Percentiles rank a stretch among this genome's conserved stretches.
Conservation (phyloP, 2,797 vertebrate species). For the Psittacula echo region DNA sequence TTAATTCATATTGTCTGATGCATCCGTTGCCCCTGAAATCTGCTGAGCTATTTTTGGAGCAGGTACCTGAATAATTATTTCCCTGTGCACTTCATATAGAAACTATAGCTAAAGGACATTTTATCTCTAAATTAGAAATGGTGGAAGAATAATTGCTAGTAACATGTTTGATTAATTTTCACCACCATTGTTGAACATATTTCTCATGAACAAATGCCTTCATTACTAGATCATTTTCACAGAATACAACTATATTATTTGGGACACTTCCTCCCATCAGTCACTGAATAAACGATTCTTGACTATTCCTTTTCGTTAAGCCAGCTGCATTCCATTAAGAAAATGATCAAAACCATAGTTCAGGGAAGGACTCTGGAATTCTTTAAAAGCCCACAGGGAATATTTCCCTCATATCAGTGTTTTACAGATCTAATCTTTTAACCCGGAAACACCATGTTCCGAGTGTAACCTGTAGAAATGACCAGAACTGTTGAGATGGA, state of each 20-base stretch:
- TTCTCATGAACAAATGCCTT: constrained; percentile 51
- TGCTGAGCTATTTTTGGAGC: background rate
- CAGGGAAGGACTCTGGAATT: background rate
- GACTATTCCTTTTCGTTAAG: constrained; percentile 29
- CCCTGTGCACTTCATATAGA: background rate
- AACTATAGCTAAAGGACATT: constrained; percentile 23
- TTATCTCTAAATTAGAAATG: constrained; percentile 14
- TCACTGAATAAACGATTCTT: constrained; percentile 26
- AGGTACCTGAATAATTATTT: background rate
- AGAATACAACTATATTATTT: constrained; percentile 34
- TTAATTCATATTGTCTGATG: constrained; percentile 19
- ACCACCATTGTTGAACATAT: background rate
- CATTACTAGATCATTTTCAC: background rate
- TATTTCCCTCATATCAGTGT: background rate
- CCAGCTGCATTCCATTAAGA: constrained; percentile 28
- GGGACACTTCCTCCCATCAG: background rate
- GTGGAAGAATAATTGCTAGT: constrained; percentile 34
- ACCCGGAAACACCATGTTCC: background rate
- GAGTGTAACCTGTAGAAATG: background rate
- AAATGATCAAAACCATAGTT: background rate
- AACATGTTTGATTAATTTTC: constrained; percentile 25
- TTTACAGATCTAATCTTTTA: background rate
- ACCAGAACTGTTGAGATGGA: background rate
- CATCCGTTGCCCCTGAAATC: background rate
- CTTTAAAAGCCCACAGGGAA: background rate